These are phyloP conservation scores for Muscina levida DNA, from an alignment of 2,888 invertebrate genomes.

Conservation along the genomic window DNA sequence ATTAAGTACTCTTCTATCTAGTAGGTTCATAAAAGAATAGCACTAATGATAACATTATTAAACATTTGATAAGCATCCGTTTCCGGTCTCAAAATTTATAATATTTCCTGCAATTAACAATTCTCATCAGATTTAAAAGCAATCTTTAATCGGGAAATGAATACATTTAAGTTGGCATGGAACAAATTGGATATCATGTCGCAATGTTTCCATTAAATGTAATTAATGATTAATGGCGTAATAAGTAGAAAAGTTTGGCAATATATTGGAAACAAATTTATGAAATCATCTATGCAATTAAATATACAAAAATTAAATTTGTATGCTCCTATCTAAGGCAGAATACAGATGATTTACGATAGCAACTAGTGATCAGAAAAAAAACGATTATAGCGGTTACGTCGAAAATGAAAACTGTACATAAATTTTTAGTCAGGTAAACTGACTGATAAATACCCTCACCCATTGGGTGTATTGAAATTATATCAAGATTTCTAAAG, in stretches of 20 bases:
- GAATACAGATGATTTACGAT: too few relatives aligned
- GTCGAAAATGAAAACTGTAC: too few relatives aligned
- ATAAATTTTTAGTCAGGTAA: too few relatives aligned
- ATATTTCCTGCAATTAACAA: slow-evolving; percentile 42
- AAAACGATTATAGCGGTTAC: too few relatives aligned
- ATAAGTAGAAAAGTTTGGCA: slow-evolving; percentile 1
- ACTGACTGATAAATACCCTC: too few relatives aligned
- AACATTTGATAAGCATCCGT: slow-evolving; percentile 50
- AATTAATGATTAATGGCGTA: slow-evolving; percentile 33
- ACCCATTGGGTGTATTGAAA: too few relatives aligned
- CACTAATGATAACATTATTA: slow-evolving; percentile 17
- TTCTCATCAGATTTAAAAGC: not conserved
- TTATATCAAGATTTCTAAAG: too few relatives aligned
- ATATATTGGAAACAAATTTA: slow-evolving; percentile 9
- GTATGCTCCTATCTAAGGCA: too few relatives aligned
- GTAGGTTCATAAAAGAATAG: slow-evolving; percentile 6
- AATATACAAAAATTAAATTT: too few relatives aligned
- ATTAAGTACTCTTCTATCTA: not conserved
- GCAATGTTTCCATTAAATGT: slow-evolving; percentile 12
- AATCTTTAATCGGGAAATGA: not conserved
- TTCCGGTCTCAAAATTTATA: slow-evolving; percentile 58
- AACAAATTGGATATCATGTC: too few relatives aligned
- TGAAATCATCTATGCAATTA: slow-evolving; percentile 14
- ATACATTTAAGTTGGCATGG: too few relatives aligned
- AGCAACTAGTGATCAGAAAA: too few relatives aligned